A percentile compares a stretch with the other conserved stretches of the same genome.
Evolutionary conservation across 2,888 invertebrate genomes (phyloP).

Genomic region (Amorpha juglandis): DNA sequence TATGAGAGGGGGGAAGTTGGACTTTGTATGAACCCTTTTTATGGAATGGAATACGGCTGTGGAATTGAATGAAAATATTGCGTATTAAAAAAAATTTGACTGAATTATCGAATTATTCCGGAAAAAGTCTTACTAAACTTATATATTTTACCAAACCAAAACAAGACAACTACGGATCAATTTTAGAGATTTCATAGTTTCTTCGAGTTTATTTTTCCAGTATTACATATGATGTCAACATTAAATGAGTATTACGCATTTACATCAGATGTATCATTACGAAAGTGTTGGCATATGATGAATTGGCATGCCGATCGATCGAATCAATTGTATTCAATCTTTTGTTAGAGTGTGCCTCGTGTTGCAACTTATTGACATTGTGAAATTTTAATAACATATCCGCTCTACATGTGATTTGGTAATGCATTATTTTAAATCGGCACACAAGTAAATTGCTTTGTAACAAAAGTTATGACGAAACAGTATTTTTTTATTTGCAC

Average conservation of each 20-base stretch:
- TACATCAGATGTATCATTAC: constrained; percentile 16
- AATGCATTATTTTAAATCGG: not conserved
- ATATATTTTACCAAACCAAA: too few species aligned
- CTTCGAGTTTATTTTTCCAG: not conserved
- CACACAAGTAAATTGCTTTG: not conserved
- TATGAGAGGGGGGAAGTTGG: too few species aligned
- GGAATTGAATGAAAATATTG: too few species aligned
- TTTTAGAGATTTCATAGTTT: not conserved
- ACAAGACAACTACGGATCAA: not conserved
- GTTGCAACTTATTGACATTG: constrained; percentile 11
- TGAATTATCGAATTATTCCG: too few species aligned
- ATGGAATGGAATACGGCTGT: too few species aligned
- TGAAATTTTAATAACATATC: constrained; percentile 13
- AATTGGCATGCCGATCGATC: constrained; percentile 3
- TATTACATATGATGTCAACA: constrained; percentile 5
- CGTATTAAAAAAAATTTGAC: too few species aligned
- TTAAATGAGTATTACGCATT: constrained; percentile 2
- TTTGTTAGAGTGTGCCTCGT: constrained; percentile 18
- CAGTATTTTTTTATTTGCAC: not conserved
- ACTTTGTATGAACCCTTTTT: too few species aligned
- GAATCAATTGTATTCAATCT: constrained; percentile 20
- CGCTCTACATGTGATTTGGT: constrained; percentile 12
- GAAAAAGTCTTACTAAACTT: too few species aligned
- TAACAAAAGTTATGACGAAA: not conserved
- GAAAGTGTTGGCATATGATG: constrained; percentile 11